phyloP scores from a whole-genome alignment of 1,140 invertebrate species.

The Eueides isabella region DNA sequence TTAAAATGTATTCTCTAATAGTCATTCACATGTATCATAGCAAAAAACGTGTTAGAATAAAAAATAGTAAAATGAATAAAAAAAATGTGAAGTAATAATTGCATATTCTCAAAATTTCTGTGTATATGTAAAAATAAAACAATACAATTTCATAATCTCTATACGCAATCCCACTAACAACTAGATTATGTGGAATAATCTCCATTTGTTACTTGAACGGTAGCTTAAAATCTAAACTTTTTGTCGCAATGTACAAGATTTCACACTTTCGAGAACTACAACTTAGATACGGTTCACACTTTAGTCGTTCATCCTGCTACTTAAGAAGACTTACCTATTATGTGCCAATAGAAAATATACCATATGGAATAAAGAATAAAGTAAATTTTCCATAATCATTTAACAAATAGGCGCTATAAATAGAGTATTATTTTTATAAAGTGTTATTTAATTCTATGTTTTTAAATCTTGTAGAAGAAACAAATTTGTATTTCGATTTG shows the following conservation, averaged over 20 bases:
- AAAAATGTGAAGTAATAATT: too few relatives aligned
- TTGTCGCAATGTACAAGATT: conserved; percentile 59
- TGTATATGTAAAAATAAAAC: too few relatives aligned
- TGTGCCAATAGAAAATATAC: conserved; percentile 10
- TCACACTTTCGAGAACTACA: conserved; percentile 68
- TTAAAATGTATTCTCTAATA: too few relatives aligned
- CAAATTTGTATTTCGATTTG: not conserved
- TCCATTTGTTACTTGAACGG: conserved; percentile 12
- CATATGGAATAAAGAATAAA: not conserved
- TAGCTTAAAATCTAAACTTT: conserved; percentile 50
- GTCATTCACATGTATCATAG: too few relatives aligned
- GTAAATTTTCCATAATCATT: not conserved
- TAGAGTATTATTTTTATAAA: not conserved
- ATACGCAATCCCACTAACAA: not conserved
- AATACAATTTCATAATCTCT: not conserved
- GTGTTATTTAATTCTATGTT: not conserved
- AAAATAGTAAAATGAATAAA: too few relatives aligned
- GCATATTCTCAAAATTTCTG: too few relatives aligned
- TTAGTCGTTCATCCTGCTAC: conserved; percentile 35
- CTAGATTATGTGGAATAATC: not conserved
- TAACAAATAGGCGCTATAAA: not conserved
- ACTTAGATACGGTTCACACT: conserved; percentile 62
- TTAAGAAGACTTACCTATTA: conserved; percentile 1
- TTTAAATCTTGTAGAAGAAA: not conserved
- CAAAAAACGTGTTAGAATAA: too few relatives aligned